Conservation (phyloP, 2,888 invertebrate genomes). For the Phanerotoma sp. region DNA sequence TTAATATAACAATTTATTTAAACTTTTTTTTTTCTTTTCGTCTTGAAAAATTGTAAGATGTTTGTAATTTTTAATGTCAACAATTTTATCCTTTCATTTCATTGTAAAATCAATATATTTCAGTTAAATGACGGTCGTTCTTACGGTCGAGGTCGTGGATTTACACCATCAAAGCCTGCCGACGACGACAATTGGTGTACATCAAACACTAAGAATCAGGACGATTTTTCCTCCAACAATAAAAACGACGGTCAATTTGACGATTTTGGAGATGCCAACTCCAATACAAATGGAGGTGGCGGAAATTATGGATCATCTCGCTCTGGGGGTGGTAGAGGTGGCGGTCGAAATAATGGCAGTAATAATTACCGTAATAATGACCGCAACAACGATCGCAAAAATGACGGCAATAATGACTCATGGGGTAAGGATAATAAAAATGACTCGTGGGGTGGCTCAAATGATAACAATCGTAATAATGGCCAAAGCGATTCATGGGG, state of each 20-base stretch:
- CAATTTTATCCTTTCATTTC: too few relatives aligned
- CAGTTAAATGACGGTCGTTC: slow-evolving; percentile 37
- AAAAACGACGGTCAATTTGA: too few relatives aligned
- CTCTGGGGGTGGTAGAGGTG: slow-evolving; percentile 19
- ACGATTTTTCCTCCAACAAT: too few relatives aligned
- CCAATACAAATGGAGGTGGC: too few relatives aligned
- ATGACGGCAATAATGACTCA: slow-evolving; percentile 26
- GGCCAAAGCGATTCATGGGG: slow-evolving; percentile 30
- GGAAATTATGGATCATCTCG: too few relatives aligned
- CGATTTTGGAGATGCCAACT: too few relatives aligned
- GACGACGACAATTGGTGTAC: slow-evolving; percentile 10
- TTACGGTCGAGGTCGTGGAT: slow-evolving; percentile 44
- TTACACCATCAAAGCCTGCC: slow-evolving; percentile 17
- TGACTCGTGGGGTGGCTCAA: slow-evolving; percentile 39
- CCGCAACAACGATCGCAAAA: slow-evolving; percentile 8
- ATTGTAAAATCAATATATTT: neutral
- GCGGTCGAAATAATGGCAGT: slow-evolving; percentile 16
- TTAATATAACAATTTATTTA: too few relatives aligned
- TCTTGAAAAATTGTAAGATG: too few relatives aligned
- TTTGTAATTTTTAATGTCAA: too few relatives aligned
- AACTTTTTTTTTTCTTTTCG: too few relatives aligned
- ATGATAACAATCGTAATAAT: slow-evolving; percentile 50
- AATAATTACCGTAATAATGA: neutral
- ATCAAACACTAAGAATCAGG: too few relatives aligned
- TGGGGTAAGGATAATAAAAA: slow-evolving; percentile 53